These are phyloP conservation scores for Betta splendens DNA, from an alignment of 2,797 vertebrate species.

Conservation along the genomic window DNA sequence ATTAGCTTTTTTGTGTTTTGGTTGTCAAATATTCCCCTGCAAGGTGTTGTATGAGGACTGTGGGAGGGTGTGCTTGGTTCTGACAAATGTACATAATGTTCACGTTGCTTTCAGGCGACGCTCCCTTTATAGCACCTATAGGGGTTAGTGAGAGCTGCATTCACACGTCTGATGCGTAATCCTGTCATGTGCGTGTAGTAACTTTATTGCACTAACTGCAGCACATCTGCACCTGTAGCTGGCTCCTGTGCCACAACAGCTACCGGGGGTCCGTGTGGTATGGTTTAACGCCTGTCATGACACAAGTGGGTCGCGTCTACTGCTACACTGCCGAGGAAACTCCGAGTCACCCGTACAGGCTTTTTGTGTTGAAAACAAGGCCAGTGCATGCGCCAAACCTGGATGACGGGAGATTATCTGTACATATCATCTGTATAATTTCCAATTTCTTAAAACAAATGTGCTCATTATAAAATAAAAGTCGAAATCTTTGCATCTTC, in stretches of 20 bases:
- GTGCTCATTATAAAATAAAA: conserved; percentile 62
- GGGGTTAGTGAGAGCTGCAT: neutral
- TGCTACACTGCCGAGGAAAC: conserved; percentile 65
- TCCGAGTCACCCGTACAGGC: conserved; percentile 50
- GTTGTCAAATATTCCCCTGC: too few species aligned
- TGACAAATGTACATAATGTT: neutral
- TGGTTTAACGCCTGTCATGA: neutral
- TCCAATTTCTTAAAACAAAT: conserved; percentile 82
- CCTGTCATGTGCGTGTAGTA: neutral
- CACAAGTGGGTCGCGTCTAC: conserved; percentile 42
- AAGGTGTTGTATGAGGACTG: neutral
- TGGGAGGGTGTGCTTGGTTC: neutral
- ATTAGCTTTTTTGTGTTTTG: neutral
- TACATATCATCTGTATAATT: conserved; percentile 85
- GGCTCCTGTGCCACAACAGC: neutral
- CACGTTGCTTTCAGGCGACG: neutral
- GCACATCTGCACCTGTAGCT: neutral
- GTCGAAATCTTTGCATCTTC: conserved; percentile 62
- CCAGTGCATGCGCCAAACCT: conserved; percentile 82
- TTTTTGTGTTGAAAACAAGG: conserved; percentile 60
- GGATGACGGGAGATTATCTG: conserved; percentile 65
- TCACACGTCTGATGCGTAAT: neutral
- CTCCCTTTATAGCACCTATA: conserved; percentile 6
- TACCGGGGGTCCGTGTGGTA: neutral
- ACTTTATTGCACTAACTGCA: conserved; percentile 2